Base-by-base conservation (phyloP, 1,140 invertebrate species). In the Oedothorax gibbosus region DNA sequence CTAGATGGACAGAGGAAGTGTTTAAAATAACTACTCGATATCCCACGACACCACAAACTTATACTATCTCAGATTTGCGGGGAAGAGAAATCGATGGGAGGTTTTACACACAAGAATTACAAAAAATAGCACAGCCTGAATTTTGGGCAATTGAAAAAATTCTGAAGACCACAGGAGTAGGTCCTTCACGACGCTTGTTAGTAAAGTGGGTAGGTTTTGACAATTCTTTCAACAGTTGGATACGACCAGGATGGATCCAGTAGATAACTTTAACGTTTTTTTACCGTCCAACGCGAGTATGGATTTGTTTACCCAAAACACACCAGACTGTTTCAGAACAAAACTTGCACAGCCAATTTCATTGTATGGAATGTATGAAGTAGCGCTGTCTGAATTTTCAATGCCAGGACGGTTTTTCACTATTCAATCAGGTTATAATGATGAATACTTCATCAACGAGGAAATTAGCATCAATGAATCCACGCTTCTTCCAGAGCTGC, bases 151-250 rank as follows among this genome's bases (percentile, higher is more conserved):
- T 66, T 11, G 18, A 66, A 66, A 66, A 66, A 7, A 3, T 66
- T 66, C 20, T 66, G 20, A 7, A 35, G 18, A 1, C 64, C 11
- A 3, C 8, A 12, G 18, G n/a, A 8, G 18, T 14, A 51, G 49
- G 66, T 11, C 9, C 66, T 15, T 51, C 66, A 15, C 14, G 49
- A 69, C 66, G 51, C n/a, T 14, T 69, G 49, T 69, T 69, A 6
- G 66, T 69, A 0, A 69, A 69, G 66, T 69, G 66, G 66, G 12
- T 69, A 21, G 64, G 64, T 1, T 66, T 66, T 35, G 64, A 66
- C 64, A 6, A 21, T 66, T 66, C 64, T 18, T 66, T 66, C 35
- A 66, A 66, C 64, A 11, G 0, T 66, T 66, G 64, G 64, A 21
- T 66, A 21, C 20, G 35, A 66, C n/a, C n/a, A 12, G 57, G n/a